Evolutionary conservation across 2,888 invertebrate species (phyloP).

Genomic region (Baronia brevicornis): DNA sequence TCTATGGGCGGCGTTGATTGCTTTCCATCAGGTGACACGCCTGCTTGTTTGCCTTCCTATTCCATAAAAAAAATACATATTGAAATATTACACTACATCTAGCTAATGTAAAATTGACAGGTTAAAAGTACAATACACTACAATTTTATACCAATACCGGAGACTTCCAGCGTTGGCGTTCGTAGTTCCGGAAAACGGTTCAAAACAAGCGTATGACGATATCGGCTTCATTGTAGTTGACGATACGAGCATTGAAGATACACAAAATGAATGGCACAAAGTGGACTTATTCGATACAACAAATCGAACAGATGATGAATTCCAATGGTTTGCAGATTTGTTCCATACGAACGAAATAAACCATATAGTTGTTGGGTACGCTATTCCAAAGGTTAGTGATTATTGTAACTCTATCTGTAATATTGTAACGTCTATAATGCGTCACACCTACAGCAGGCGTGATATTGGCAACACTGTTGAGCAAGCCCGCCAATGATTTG

Average conservation of each 20-base stretch:
- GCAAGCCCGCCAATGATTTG: no score
- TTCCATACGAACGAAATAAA: constrained; percentile 14
- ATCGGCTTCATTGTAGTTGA: constrained; percentile 44
- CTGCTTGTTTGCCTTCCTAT: no score
- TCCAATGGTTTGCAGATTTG: constrained; percentile 36
- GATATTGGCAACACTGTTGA: no score
- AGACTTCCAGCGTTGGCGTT: constrained; percentile 30
- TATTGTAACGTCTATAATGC: no score
- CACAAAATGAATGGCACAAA: constrained; percentile 24
- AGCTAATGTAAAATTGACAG: no score
- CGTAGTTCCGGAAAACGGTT: constrained; percentile 32
- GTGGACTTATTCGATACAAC: constrained; percentile 22
- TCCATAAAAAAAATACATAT: no score
- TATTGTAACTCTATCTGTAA: no score
- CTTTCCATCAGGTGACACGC: no score
- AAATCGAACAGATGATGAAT: constrained; percentile 37
- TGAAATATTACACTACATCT: no score
- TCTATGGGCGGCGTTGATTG: no score
- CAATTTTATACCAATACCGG: constrained; percentile 29
- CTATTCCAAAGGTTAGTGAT: constrained; percentile 32
- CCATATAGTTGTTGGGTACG: constrained; percentile 42
- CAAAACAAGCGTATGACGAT: constrained; percentile 45
- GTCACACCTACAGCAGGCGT: no score
- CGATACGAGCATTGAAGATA: constrained; percentile 7
- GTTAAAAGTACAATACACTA: constrained; percentile 37